Evolutionary conservation across 2,113 vertebrate species (phyloP), one percentile per base, ranked within the genome.

Genomic region (Phalacrocorax carbo): DNA sequence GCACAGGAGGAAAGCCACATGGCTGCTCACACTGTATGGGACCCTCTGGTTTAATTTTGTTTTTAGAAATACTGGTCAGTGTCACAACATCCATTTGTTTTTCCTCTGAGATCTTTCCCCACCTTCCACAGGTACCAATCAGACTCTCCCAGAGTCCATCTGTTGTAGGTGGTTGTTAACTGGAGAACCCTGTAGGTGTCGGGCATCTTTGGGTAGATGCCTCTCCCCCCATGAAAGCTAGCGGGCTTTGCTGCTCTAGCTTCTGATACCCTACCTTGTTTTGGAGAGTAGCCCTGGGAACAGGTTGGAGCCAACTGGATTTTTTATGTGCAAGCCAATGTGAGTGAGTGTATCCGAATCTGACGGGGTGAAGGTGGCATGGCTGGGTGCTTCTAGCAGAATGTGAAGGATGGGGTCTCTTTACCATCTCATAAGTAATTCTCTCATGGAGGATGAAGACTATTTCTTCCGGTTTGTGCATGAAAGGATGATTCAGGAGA

Each of bases 201-300:
- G 5, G 84, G 83, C 46, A 51, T 62, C 93, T 93, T 46, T 86
- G 78, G 62, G 73, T 13, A 49, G 88, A n/a, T 92, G 68, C 54
- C 29, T 92, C 22, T 89, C 6, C 79, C 81, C 68, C 36, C 29
- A 2, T 36, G 88, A 95, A 76, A 84, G 58, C 94, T 61, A 60
- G n/a, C 0, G 25, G 90, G 76, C 82, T 88, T 93, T 78, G 72
- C 76, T 89, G 79, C 79, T 95, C 87, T 25, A 38, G 51, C 64
- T 95, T 91, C 96, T 95, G 93, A 96, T 88, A 94, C 89, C 88
- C 86, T 97, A 82, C 86, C 95, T 95, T 29, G 2, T 75, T 91
- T 89, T 86, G 87, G 89, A 90, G 88, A 91, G 75, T 36, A 88
- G 57, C 76, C 75, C 80, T 93, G 87, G 49, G 40, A 76, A 44